phyloP scores from a whole-genome alignment of 2,113 vertebrate genomes.

The Spea bombifrons region DNA sequence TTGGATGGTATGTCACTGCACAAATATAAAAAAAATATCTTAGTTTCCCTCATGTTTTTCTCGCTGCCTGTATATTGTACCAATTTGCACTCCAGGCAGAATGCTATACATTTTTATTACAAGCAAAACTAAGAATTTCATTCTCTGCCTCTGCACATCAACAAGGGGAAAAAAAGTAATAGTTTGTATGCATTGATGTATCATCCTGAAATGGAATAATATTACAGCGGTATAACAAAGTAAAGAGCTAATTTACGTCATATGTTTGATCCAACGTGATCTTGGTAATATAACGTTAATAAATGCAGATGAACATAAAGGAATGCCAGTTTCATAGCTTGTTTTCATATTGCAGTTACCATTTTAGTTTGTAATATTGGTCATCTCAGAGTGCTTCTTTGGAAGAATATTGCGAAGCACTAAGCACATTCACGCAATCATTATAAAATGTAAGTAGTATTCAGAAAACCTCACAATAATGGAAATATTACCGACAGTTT shows the following conservation, averaged over 20 bases:
- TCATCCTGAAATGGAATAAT: constrained; percentile 1
- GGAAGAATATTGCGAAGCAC: no score
- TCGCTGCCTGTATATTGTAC: constrained; percentile 7
- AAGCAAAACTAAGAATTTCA: constrained; percentile 8
- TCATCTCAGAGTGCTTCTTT: no score
- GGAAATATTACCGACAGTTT: no score
- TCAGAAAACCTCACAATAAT: no score
- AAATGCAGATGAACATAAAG: neutral
- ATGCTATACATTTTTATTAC: constrained; percentile 35
- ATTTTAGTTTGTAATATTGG: no score
- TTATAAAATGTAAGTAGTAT: no score
- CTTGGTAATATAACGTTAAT: neutral
- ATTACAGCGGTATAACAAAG: neutral
- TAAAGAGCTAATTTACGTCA: neutral
- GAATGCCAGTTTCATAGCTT: no score
- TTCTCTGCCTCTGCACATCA: constrained; percentile 7
- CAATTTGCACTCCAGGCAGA: constrained; percentile 17
- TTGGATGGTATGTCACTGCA: constrained; percentile 11
- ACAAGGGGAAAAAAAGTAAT: constrained; percentile 1
- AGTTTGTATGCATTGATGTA: constrained; percentile 5
- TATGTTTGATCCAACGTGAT: neutral
- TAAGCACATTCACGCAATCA: no score
- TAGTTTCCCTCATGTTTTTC: constrained; percentile 9
- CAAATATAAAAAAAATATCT: constrained; percentile 31
- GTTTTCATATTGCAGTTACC: no score